phyloP scores from a whole-genome alignment of 2,888 invertebrate genomes.

The Drosophila subsilvestris region DNA sequence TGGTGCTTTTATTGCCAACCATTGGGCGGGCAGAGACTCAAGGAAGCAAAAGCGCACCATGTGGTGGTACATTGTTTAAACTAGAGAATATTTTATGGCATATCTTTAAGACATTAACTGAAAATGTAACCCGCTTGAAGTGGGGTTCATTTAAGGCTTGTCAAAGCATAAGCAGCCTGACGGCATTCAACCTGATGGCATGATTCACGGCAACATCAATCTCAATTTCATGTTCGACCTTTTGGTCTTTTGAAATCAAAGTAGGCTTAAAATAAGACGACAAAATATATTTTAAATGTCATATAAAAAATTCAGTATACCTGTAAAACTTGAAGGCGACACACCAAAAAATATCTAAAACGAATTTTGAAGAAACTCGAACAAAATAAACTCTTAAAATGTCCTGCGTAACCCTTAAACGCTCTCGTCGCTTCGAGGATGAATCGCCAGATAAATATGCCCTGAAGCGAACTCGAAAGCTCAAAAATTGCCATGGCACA shows the following conservation, averaged over 20 bases:
- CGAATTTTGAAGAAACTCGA: too few relatives aligned
- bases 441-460: neutral
- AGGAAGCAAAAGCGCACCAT: constrained; percentile 2
- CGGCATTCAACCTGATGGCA: too few relatives aligned
- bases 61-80: constrained; percentile 5
- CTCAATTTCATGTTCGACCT: too few relatives aligned
- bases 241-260: neutral
- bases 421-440: neutral
- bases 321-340: neutral
- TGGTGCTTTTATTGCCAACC: constrained; percentile 11
- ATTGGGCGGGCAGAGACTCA: constrained; percentile 24
- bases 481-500: neutral
- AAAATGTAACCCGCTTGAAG: neutral
- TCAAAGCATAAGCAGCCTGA: too few relatives aligned
- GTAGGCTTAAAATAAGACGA: neutral
- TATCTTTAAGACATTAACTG: constrained; percentile 6
- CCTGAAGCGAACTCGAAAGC: neutral
- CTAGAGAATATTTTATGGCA: constrained; percentile 22
- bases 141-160: too few relatives aligned
- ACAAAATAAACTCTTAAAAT: neutral
- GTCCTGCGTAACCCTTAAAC: constrained; percentile 6
- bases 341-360: neutral
- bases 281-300: neutral
- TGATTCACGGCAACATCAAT: too few relatives aligned
- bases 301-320: neutral